Conservation (phyloP, 1,140 invertebrate species). For the Drosophila novamexicana region DNA sequence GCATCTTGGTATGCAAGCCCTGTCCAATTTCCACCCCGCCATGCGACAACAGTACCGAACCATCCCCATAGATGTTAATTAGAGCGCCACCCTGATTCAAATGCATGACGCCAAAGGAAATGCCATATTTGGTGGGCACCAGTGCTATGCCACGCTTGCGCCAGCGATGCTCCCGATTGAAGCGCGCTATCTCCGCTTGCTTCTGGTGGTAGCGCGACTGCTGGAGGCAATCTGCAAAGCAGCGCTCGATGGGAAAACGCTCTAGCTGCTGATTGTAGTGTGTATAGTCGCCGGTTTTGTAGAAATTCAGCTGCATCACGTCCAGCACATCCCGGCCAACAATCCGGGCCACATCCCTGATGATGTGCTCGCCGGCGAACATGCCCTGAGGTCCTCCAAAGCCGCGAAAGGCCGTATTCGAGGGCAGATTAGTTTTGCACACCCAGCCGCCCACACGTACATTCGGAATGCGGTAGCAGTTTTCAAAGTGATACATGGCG, state of each 20-base stretch:
- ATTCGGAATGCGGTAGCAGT: slow-evolving; percentile 91
- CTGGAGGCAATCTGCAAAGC: slow-evolving; percentile 93
- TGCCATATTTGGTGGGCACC: slow-evolving; percentile 96
- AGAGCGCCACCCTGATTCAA: slow-evolving; percentile 96
- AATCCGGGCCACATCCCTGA: slow-evolving; percentile 90
- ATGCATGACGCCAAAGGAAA: slow-evolving; percentile 91
- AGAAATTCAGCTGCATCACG: slow-evolving; percentile 91
- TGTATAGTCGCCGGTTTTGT: slow-evolving; percentile 91
- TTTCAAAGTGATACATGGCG: slow-evolving; percentile 92
- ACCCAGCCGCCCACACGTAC: slow-evolving; percentile 88
- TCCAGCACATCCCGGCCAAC: slow-evolving; percentile 87
- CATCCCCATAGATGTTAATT: slow-evolving; percentile 95
- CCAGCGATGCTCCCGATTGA: slow-evolving; percentile 93
- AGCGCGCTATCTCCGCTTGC: slow-evolving; percentile 87
- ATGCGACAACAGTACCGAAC: slow-evolving; percentile 95
- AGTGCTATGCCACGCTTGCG: slow-evolving; percentile 94
- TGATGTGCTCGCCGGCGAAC: slow-evolving; percentile 92
- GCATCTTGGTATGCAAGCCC: slow-evolving; percentile 97
- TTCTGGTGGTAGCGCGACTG: slow-evolving; percentile 89
- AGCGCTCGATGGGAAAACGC: slow-evolving; percentile 90
- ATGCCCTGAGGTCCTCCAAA: slow-evolving; percentile 96
- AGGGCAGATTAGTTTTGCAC: slow-evolving; percentile 94
- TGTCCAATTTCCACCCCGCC: slow-evolving; percentile 98
- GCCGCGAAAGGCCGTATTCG: slow-evolving; percentile 95
- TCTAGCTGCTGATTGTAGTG: slow-evolving; percentile 91